These are phyloP conservation scores for Phodopus roborovskii DNA, from an alignment of 2,113 vertebrate species.

Conservation along the genomic window DNA sequence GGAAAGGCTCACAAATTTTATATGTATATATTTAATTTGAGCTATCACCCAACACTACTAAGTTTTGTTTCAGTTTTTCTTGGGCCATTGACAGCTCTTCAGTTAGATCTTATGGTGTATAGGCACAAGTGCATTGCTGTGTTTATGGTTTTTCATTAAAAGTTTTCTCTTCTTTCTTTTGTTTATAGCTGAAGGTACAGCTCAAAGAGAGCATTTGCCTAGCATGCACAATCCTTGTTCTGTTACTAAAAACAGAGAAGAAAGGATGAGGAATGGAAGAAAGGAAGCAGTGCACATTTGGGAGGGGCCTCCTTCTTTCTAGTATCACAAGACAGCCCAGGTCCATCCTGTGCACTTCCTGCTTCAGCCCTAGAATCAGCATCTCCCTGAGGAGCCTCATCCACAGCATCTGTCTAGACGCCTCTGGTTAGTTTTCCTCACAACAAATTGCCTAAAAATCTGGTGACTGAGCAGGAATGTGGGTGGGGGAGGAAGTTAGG, in stretches of 20 bases:
- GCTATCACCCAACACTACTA: background rate
- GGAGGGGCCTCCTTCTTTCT: background rate
- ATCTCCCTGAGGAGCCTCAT: background rate
- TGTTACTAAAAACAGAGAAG: background rate
- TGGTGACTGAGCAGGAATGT: background rate
- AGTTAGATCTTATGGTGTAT: background rate
- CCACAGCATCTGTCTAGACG: background rate
- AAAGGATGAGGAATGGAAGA: background rate
- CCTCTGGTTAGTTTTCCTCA: background rate
- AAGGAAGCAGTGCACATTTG: background rate
- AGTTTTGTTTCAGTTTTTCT: background rate
- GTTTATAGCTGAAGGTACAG: background rate
- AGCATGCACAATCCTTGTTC: too few species aligned
- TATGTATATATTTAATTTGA: background rate
- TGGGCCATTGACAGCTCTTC: background rate
- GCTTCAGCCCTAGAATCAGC: background rate
- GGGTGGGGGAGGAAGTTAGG: background rate
- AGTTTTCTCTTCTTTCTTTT: background rate
- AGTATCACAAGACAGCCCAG: background rate
- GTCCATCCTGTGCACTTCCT: background rate
- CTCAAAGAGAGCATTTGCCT: background rate
- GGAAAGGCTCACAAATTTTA: background rate
- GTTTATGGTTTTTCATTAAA: background rate
- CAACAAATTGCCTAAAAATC: background rate
- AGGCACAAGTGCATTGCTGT: background rate